Evolutionary conservation across 2,113 vertebrate genomes (phyloP), one percentile per base, ranked within the genome.

Genomic region (Peromyscus californicus): DNA sequence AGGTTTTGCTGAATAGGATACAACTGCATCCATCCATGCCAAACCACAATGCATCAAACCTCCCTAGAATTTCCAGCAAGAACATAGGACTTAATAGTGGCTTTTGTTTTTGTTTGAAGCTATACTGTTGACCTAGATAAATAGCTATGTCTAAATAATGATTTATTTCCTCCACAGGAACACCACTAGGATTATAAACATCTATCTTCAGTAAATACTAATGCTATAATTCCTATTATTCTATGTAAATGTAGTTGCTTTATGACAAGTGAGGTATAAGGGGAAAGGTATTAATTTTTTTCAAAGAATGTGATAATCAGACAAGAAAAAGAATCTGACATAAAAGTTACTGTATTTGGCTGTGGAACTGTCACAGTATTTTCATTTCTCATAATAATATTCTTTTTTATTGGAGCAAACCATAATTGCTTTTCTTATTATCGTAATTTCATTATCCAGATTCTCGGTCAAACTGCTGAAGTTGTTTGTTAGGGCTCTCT

Each of bases 331-430:
- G 11, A 33, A 21, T 59, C 26, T 78, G 86, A 82, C 2, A 61
- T 80, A 19, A 57, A 94, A 74, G 12, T 69, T 65, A 83, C 0
- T 36, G 75, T 9, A 75, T 84, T 48, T 59, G 22, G 7, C n/a
- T 26, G 15, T n/a, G 45, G 67, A 48, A n/a, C 29, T 33, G 1
- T 51, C 8, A 83, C 4, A 88, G 12, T 24, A 90, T 84, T 82
- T 93, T 94, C 51, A 69, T 31, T 83, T 59, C 39, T 96, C 19
- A 21, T 72, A 5, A 26, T 45, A 92, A 95, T 76, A 90, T 24
- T 26, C 8, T 79, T 51, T 75, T 88, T 90, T 85, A 69, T 31
- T 92, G 16, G 74, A 26, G 79, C 54, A 86, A 85, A 70, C 12
- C 22, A 61, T n/a, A 84, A 75, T 57, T 75, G 51, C 16, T 48